Evolutionary conservation across 2,797 vertebrate genomes (phyloP), one percentile per base, ranked within the genome.

Genomic region (Carapus acus): DNA sequence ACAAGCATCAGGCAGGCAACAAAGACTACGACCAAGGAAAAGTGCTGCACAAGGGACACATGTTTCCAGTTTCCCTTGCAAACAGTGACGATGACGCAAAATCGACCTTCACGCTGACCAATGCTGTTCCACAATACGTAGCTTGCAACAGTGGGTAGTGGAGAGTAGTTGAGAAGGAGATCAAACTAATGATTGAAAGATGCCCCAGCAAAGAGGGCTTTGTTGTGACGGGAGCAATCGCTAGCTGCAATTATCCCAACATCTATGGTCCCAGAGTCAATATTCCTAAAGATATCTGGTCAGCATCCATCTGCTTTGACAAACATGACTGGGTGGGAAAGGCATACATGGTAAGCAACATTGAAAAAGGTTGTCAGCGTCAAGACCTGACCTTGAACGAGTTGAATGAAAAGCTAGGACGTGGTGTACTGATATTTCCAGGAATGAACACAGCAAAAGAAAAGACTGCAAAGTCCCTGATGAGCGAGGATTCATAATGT

Each of bases 101-200:
- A 1, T 73, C 81, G 13, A 77, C 81, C 1, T 80, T 77, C 51
- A 81, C 69, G 12, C 40, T 75, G 43, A 78, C 76, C 41, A 72
- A 79, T 43, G 2, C 43, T 1, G 72, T 77, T 24, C 77, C 69
- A 27, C 69, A 73, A 33, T 57, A 48, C 1, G 3, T 1, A 0
- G 7, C n/a, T 0, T 76, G 67, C 44, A 70, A 76, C 18, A 0
- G 4, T 0, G 48, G 67, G 16, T 73, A 60, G 49, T 80, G 77
- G 77, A 8, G 0, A 4, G 47, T 1, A 1, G 75, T 79, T 72
- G 72, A 78, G 43, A 6, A 0, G 0, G 47, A 52, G 14, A n/a
- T 51, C 29, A 58, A 13, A 22, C 44, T 19, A 15, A 11, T 77
- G 54, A 1, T 54, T 1, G 22, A 15, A 7, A 11, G 41, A 43